These are phyloP conservation scores for Agonopterix alstromeriana DNA, from an alignment of 2,888 invertebrate species.

Conservation along the genomic window DNA sequence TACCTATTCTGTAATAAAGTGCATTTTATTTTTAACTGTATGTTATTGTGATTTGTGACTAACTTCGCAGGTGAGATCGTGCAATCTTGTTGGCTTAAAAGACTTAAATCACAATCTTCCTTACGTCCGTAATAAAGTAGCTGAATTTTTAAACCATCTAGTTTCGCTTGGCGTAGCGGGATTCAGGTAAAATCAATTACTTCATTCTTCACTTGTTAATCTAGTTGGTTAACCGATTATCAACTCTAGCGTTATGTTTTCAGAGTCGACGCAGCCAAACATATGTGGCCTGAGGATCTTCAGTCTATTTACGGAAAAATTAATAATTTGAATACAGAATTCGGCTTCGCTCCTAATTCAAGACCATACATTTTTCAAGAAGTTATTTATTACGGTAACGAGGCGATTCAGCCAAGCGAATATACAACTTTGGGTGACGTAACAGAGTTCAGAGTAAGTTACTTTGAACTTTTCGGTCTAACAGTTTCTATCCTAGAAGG, in stretches of 20 bases:
- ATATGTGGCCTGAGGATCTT: conserved; percentile 86
- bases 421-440: conserved; percentile 77
- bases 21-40: too few relatives aligned
- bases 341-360: conserved; percentile 77
- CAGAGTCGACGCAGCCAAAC: conserved; percentile 86
- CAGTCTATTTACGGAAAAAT: conserved; percentile 77
- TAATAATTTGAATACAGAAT: conserved; percentile 73
- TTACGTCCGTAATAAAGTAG: conserved; percentile 79
- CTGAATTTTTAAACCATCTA: conserved; percentile 77
- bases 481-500: too few relatives aligned
- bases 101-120: conserved; percentile 82
- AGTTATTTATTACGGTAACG: conserved; percentile 80
- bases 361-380: conserved; percentile 83
- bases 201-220: too few relatives aligned
- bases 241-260: conserved; percentile 34
- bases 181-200: conserved; percentile 31
- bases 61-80: conserved; percentile 74
- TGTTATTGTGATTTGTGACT: neutral
- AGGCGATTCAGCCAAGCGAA: conserved; percentile 56
- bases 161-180: conserved; percentile 80
- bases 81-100: conserved; percentile 81
- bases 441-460: conserved; percentile 81
- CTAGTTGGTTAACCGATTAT: too few relatives aligned
- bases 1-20: too few relatives aligned
- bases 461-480: too few relatives aligned